These are phyloP conservation scores for Cantharis rustica DNA, from an alignment of 2,888 invertebrate genomes.

Conservation along the genomic window DNA sequence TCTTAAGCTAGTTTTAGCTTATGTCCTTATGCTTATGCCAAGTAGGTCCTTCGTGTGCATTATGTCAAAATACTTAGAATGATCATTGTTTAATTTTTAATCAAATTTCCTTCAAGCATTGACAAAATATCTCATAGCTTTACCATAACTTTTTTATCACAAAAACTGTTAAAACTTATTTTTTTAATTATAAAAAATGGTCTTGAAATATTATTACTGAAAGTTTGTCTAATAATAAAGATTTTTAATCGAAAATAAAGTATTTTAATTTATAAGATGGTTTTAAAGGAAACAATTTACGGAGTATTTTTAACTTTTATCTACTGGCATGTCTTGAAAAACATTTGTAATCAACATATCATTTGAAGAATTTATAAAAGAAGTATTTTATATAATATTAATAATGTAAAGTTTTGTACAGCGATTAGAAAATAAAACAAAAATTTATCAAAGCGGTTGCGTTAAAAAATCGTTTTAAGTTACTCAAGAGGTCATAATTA, in stretches of 20 bases:
- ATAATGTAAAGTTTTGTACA: neutral
- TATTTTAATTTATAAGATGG: neutral
- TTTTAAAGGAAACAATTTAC: neutral
- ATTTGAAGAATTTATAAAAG: neutral
- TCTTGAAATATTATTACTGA: neutral
- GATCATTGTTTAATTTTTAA: too few relatives aligned
- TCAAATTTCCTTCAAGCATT: too few relatives aligned
- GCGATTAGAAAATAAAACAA: neutral
- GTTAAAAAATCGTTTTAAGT: neutral
- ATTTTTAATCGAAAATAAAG: neutral
- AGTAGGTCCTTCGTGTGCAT: too few relatives aligned
- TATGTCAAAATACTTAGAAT: too few relatives aligned
- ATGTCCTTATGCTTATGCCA: too few relatives aligned
- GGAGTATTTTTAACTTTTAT: neutral
- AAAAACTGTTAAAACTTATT: too few relatives aligned
- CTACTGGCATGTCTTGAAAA: neutral
- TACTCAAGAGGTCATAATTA: neutral
- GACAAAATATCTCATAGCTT: too few relatives aligned
- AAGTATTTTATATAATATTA: neutral
- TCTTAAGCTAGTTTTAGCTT: too few relatives aligned
- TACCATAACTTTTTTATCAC: too few relatives aligned
- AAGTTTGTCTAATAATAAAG: neutral
- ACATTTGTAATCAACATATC: neutral
- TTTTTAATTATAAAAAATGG: too few relatives aligned
- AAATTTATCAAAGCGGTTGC: neutral